Conservation (phyloP, 2,888 invertebrate species). For the Mechanitis messenoides region DNA sequence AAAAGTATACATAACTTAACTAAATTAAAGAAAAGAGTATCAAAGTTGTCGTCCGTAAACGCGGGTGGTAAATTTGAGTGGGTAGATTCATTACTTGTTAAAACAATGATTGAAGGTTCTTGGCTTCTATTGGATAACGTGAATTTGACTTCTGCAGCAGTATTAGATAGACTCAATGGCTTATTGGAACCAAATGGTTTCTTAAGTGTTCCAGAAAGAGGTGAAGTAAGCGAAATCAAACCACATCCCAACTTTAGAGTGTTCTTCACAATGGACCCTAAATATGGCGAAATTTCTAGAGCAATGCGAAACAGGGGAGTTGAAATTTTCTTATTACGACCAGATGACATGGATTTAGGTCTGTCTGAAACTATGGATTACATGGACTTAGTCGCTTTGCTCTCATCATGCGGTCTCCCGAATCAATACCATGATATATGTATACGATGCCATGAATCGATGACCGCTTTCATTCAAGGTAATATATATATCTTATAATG, state of each 20-base stretch:
- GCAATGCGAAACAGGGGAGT: constrained; percentile 99
- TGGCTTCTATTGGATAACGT: constrained; percentile 95
- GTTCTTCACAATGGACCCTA: constrained; percentile 96
- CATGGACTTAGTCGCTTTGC: constrained; percentile 62
- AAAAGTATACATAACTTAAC: constrained; percentile 50
- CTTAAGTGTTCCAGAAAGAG: constrained; percentile 93
- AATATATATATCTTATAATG: constrained; percentile 19
- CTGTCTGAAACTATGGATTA: constrained; percentile 56
- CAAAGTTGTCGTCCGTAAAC: constrained; percentile 79
- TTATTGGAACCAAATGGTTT: constrained; percentile 95
- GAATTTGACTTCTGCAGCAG: constrained; percentile 96
- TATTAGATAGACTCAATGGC: constrained; percentile 96
- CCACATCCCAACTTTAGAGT: constrained; percentile 95
- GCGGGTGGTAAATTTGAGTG: constrained; percentile 95
- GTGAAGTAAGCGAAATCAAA: constrained; percentile 85
- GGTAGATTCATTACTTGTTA: constrained; percentile 92
- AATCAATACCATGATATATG: constrained; percentile 53
- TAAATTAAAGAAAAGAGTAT: constrained; percentile 59
- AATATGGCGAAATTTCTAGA: constrained; percentile 95
- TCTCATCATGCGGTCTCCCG: constrained; percentile 61
- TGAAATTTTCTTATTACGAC: constrained; percentile 81
- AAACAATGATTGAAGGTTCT: constrained; percentile 87
- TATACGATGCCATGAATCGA: constrained; percentile 57
- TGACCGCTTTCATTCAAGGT: constrained; percentile 70
- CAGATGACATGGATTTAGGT: constrained; percentile 49